Percentiles rank a stretch among this genome's conserved stretches.
Evolutionary conservation across 2,113 vertebrate species (phyloP).

Genomic region (Austrofundulus limnaeus): DNA sequence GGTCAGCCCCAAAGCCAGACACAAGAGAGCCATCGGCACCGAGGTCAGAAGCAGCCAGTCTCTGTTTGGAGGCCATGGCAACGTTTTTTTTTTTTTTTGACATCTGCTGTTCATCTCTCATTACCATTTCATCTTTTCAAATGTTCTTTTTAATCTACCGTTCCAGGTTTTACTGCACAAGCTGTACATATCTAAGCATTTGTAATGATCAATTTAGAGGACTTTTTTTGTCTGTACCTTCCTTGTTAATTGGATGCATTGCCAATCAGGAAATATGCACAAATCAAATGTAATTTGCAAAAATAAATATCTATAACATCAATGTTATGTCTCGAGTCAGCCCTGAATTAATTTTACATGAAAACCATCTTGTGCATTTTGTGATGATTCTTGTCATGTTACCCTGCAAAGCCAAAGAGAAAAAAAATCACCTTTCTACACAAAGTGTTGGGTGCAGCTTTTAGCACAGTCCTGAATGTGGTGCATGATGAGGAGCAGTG

Average conservation of each 20-base stretch:
- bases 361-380: background rate
- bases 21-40: background rate
- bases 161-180: background rate
- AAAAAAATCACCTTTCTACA: conserved; percentile 24
- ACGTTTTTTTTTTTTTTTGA: conserved; percentile 2
- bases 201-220: conserved; percentile 24
- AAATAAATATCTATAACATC: too few relatives aligned
- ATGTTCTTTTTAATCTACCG: background rate
- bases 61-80: conserved; percentile 6
- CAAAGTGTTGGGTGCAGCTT: conserved; percentile 3
- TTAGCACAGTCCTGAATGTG: background rate
- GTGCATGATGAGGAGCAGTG: background rate
- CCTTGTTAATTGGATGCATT: conserved; percentile 5
- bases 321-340: too few relatives aligned
- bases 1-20: conserved; percentile 35
- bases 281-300: background rate
- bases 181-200: conserved; percentile 19
- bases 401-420: conserved; percentile 22
- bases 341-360: too few relatives aligned
- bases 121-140: too few relatives aligned
- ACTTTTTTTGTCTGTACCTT: conserved; percentile 38
- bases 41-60: conserved; percentile 14
- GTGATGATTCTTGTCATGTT: conserved; percentile 13
- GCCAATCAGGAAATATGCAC: background rate
- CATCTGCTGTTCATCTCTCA: background rate